These are phyloP conservation scores for Steatocranus sp. DNA, from an alignment of 2,797 vertebrate genomes.

Conservation along the genomic window DNA sequence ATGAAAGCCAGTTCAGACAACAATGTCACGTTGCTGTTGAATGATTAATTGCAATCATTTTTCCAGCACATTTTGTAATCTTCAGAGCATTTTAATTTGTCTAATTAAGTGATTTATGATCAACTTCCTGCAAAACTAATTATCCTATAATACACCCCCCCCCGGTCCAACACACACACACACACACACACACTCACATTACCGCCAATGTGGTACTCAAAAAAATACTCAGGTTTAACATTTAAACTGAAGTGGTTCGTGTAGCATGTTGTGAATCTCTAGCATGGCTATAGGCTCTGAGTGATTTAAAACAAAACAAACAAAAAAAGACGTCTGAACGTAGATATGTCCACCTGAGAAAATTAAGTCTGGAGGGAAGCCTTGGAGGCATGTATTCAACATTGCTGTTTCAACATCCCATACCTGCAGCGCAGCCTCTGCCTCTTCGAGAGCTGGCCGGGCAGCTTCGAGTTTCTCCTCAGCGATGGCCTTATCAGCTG, in stretches of 20 bases:
- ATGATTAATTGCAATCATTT: background rate
- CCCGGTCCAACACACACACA: background rate
- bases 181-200: accelerated
- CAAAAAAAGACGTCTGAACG: background rate
- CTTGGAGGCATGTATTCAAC: background rate
- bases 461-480: constrained; percentile 90
- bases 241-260: background rate
- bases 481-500: constrained; percentile 88
- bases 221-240: background rate
- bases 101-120: background rate
- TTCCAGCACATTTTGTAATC: background rate
- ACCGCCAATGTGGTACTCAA: background rate
- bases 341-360: background rate
- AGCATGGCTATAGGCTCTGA: background rate
- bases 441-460: constrained; percentile 88
- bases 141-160: background rate
- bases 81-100: background rate
- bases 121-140: background rate
- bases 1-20: background rate
- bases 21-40: background rate
- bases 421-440: constrained; percentile 90
- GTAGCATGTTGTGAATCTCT: background rate
- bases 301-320: background rate
- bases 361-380: background rate
- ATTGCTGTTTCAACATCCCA: background rate